A percentile compares a stretch with the other conserved stretches of the same genome.
phyloP scores from a whole-genome alignment of 2,113 vertebrate species.

The Silurus glanis region DNA sequence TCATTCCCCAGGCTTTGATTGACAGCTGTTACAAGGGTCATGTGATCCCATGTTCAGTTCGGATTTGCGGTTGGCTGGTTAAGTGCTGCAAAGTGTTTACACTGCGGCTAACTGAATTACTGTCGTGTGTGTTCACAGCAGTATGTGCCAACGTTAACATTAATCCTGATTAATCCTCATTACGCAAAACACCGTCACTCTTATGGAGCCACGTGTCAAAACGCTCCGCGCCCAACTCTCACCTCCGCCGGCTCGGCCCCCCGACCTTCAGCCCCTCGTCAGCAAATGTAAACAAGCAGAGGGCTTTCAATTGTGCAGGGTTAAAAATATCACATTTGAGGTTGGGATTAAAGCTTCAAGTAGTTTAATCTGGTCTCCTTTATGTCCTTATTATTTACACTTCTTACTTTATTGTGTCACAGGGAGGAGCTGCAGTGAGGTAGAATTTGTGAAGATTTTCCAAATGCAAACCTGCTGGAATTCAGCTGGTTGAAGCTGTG shows the following conservation, averaged over 20 bases:
- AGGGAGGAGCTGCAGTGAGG: conserved; percentile 15
- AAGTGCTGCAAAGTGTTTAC: conserved; percentile 34
- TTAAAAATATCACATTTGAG: neutral
- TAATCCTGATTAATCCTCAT: conserved; percentile 77
- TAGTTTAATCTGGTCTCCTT: neutral
- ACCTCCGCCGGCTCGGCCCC: neutral
- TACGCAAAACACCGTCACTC: conserved; percentile 50
- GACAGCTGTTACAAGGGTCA: conserved; percentile 18
- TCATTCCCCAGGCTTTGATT: conserved; percentile 27
- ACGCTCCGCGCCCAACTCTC: conserved; percentile 53
- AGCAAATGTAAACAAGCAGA: conserved; percentile 79
- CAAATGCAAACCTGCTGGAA: conserved; percentile 46
- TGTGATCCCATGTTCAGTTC: conserved; percentile 31
- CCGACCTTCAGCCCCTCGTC: conserved; percentile 62
- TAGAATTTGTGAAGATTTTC: conserved; percentile 42
- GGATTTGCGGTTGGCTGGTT: conserved; percentile 19
- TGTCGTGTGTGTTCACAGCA: conserved; percentile 41
- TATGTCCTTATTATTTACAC: conserved; percentile 13
- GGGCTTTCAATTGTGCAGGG: neutral
- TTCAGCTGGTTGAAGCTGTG: conserved; percentile 62
- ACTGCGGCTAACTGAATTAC: conserved; percentile 36
- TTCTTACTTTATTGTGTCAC: conserved; percentile 30
- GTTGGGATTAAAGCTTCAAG: neutral
- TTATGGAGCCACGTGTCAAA: conserved; percentile 58
- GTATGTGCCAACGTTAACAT: conserved; percentile 69